Evolutionary conservation across 2,113 vertebrate genomes (phyloP).

Genomic region (Nycticryphes semicollaris): DNA sequence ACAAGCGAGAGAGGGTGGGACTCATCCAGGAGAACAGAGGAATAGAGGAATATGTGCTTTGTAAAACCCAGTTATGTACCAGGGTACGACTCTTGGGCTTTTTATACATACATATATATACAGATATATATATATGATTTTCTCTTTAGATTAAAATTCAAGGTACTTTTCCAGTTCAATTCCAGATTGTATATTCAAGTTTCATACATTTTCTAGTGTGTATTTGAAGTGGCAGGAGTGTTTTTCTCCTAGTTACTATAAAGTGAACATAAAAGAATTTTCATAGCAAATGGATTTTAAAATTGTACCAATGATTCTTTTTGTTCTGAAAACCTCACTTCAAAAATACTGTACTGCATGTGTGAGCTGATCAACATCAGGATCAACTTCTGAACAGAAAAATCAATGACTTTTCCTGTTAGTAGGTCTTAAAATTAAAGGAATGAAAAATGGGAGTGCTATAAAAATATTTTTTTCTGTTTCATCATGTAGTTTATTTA

Average conservation of each 20-base stretch:
- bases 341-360: not conserved
- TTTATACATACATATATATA: no score
- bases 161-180: not conserved
- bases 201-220: not conserved
- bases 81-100: no score
- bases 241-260: not conserved
- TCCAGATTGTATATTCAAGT: not conserved
- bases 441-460: not conserved
- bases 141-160: not conserved
- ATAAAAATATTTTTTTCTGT: not conserved
- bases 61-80: not conserved
- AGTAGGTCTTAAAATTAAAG: not conserved
- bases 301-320: rapidly evolving
- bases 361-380: not conserved
- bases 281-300: not conserved
- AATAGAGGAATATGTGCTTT: not conserved
- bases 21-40: not conserved
- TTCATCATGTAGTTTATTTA: not conserved
- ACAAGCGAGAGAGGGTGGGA: not conserved
- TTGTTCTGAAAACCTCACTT: not conserved
- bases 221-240: not conserved
- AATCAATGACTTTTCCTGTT: not conserved
- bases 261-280: not conserved
- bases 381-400: not conserved
- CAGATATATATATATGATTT: not conserved